Conservation (phyloP, 2,113 vertebrate genomes). For the Talpa occidentalis region DNA sequence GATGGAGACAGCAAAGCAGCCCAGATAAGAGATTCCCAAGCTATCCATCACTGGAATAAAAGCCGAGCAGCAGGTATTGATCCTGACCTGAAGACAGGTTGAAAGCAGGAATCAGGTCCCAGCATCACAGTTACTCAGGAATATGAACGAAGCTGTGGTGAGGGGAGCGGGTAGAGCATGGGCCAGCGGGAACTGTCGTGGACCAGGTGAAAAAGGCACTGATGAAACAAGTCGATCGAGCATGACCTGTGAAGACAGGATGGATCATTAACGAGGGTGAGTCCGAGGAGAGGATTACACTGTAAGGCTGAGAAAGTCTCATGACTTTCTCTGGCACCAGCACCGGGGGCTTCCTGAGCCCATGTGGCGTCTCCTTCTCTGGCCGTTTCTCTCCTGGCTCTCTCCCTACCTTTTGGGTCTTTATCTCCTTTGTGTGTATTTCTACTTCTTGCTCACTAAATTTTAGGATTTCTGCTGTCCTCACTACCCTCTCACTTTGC, state of each 20-base stretch:
- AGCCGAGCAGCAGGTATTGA: constrained; percentile 84
- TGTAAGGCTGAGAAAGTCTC: not conserved
- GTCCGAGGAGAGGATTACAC: not conserved
- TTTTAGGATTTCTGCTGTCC: not conserved
- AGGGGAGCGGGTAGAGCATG: constrained; percentile 53
- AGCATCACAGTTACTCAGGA: constrained; percentile 33
- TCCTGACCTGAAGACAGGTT: constrained; percentile 77
- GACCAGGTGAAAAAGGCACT: constrained; percentile 1
- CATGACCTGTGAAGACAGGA: not conserved
- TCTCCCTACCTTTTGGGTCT: not conserved
- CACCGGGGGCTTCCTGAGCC: not conserved
- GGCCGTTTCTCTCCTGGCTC: not conserved
- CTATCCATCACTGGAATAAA: constrained; percentile 85
- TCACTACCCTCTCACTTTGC: not conserved
- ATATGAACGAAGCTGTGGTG: constrained; percentile 70
- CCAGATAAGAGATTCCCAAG: constrained; percentile 81
- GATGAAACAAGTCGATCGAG: not conserved
- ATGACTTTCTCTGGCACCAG: not conserved
- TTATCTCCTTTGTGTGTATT: not conserved
- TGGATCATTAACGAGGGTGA: not conserved
- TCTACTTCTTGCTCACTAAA: not conserved
- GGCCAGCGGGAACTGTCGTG: constrained; percentile 44
- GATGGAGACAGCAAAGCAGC: constrained; percentile 73
- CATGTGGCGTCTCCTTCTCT: not conserved
- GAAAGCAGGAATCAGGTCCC: constrained; percentile 81